Conservation (phyloP, 2,888 invertebrate species). For the Colostygia pectinataria region DNA sequence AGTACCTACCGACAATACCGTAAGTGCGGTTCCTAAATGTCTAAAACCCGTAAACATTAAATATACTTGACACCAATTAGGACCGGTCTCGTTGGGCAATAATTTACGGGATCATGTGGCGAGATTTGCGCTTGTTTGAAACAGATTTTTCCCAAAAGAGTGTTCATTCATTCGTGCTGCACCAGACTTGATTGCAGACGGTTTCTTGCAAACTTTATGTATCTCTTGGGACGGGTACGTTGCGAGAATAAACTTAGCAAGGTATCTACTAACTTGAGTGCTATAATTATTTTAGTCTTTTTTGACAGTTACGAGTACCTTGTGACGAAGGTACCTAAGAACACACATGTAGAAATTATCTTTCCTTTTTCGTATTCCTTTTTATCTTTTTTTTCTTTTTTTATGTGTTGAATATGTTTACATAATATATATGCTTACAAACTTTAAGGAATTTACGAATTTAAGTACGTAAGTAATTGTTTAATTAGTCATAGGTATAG, state of each 20-base stretch:
- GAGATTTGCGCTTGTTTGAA: slow-evolving; percentile 19
- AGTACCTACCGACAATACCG: slow-evolving; percentile 29
- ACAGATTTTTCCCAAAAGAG: slow-evolving; percentile 32
- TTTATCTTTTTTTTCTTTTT: too few relatives aligned
- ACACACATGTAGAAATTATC: too few relatives aligned
- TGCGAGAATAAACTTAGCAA: slow-evolving; percentile 10
- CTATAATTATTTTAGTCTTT: slow-evolving; percentile 6
- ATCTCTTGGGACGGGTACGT: slow-evolving; percentile 24
- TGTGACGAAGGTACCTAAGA: too few relatives aligned
- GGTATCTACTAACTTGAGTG: slow-evolving; percentile 3
- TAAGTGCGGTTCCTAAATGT: slow-evolving; percentile 29
- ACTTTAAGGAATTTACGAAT: too few relatives aligned
- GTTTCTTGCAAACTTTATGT: slow-evolving; percentile 31
- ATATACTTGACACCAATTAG: slow-evolving; percentile 38
- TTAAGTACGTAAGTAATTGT: too few relatives aligned
- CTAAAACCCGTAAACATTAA: slow-evolving; percentile 36
- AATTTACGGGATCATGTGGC: slow-evolving; percentile 25
- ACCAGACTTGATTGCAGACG: slow-evolving; percentile 35
- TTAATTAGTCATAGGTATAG: too few relatives aligned
- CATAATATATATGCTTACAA: too few relatives aligned
- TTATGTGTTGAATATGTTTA: too few relatives aligned
- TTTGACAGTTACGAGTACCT: too few relatives aligned
- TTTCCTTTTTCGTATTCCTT: too few relatives aligned
- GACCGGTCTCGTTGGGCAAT: slow-evolving; percentile 33
- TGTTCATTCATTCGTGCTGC: slow-evolving; percentile 33